A percentile compares a stretch with the other conserved stretches of the same genome.
These are phyloP conservation scores for Anthrax anthrax DNA, from an alignment of 2,888 invertebrate species.

Conservation along the genomic window DNA sequence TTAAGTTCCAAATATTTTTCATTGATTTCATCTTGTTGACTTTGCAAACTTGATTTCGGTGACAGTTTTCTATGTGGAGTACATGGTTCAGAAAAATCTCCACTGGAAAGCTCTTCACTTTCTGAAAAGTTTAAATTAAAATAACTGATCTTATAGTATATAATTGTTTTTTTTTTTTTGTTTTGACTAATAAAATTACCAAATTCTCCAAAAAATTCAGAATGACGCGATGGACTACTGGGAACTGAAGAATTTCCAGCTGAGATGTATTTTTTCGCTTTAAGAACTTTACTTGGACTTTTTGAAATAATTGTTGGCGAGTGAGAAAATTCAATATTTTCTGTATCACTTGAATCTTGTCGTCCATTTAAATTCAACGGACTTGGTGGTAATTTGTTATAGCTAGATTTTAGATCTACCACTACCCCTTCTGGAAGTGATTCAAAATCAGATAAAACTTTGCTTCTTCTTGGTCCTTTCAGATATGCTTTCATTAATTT, in stretches of 20 bases:
- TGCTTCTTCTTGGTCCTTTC: conserved; percentile 15
- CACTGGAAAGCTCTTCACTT: conserved; percentile 35
- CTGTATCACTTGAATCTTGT: conserved; percentile 31
- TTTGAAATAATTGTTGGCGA: conserved; percentile 37
- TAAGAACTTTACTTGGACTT: conserved; percentile 24
- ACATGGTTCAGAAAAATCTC: conserved; percentile 37
- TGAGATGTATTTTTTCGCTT: conserved; percentile 53
- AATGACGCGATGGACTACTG: conserved; percentile 50
- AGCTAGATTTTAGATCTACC: conserved; percentile 22
- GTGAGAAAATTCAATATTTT: conserved; percentile 21
- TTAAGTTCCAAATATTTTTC: conserved; percentile 57
- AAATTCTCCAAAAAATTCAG: conserved; percentile 50
- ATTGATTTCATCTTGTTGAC: conserved; percentile 50
- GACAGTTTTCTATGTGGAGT: conserved; percentile 23
- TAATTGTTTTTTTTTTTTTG: not conserved
- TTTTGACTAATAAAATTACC: conserved; percentile 34
- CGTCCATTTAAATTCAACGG: conserved; percentile 26
- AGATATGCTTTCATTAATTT: conserved; percentile 9
- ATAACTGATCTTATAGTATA: too few relatives aligned
- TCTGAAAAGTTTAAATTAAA: conserved; percentile 17
- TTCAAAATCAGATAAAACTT: conserved; percentile 26
- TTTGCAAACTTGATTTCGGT: conserved; percentile 22
- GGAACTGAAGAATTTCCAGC: conserved; percentile 45
- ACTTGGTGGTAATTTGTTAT: conserved; percentile 27
- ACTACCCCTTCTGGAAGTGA: conserved; percentile 30